These are phyloP conservation scores for Diabrotica virgifera DNA, from an alignment of 1,140 invertebrate genomes.

Conservation along the genomic window DNA sequence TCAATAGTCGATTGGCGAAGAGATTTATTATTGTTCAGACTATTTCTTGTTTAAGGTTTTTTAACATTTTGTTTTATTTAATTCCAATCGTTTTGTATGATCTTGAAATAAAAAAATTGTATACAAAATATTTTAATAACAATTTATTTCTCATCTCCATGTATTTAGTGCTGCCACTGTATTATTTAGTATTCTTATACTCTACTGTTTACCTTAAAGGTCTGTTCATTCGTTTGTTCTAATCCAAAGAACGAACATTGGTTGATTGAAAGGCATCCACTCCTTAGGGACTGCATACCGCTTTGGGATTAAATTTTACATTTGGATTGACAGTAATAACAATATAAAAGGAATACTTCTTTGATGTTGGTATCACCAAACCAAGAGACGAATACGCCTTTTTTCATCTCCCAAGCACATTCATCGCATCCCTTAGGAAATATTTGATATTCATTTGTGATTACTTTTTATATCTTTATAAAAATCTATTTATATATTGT, in stretches of 20 bases:
- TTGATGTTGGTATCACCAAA: conserved; percentile 46
- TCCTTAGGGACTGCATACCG: conserved; percentile 3
- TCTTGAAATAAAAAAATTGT: too few species aligned
- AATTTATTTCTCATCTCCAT: too few species aligned
- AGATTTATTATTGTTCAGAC: too few species aligned
- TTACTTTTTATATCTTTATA: too few species aligned
- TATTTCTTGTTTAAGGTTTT: too few species aligned
- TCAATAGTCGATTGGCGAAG: too few species aligned
- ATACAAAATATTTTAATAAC: too few species aligned
- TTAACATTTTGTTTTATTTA: too few species aligned
- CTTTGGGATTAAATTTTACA: conserved; percentile 48
- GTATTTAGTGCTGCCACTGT: not conserved
- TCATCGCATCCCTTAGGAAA: conserved; percentile 21
- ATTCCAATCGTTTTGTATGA: too few species aligned
- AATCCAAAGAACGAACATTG: conserved; percentile 43
- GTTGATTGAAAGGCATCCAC: conserved; percentile 42
- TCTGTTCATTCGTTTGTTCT: conserved; percentile 42
- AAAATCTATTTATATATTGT: too few species aligned
- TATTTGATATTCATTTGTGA: not conserved
- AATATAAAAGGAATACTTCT: conserved; percentile 40
- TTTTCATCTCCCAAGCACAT: conserved; percentile 25
- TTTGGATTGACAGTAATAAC: conserved; percentile 48
- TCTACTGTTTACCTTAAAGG: conserved; percentile 37
- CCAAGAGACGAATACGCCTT: conserved; percentile 37
- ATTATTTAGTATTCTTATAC: conserved; percentile 15